A percentile compares a stretch with the other conserved stretches of the same genome.
Evolutionary conservation across 2,797 vertebrate species (phyloP).

Genomic region (Chromobotia macracanthus): DNA sequence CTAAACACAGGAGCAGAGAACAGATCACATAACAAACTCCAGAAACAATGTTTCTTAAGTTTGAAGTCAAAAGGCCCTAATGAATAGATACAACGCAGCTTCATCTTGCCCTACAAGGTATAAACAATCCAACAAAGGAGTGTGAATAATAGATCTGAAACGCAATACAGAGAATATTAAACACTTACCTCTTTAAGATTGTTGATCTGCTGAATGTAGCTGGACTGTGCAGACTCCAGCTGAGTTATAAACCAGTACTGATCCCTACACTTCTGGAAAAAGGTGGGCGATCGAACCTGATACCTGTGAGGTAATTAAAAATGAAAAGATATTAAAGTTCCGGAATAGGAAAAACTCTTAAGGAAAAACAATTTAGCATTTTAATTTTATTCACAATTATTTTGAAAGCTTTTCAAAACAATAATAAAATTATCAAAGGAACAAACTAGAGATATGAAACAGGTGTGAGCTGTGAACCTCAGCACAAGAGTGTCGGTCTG

Average conservation of each 20-base stretch:
- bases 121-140: background rate
- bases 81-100: background rate
- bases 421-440: too few relatives aligned
- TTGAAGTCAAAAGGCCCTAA: background rate
- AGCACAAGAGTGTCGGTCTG: conserved; percentile 95
- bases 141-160: background rate
- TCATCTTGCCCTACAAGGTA: too few relatives aligned
- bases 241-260: conserved; percentile 99
- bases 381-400: background rate
- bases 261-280: conserved; percentile 98
- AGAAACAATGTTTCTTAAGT: too few relatives aligned
- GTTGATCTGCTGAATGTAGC: conserved; percentile 97
- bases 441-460: too few relatives aligned
- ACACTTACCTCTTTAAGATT: conserved; percentile 92
- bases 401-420: too few relatives aligned
- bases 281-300: conserved; percentile 96
- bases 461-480: conserved; percentile 74
- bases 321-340: background rate
- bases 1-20: conserved; percentile 74
- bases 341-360: too few relatives aligned
- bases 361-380: too few relatives aligned
- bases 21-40: background rate
- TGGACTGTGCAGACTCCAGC: conserved; percentile 90
- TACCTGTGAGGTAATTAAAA: conserved; percentile 76
- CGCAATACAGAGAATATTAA: background rate